Conservation (phyloP, 53 echinoderm and acorn worm species). For the Paracentrotus lividus region DNA sequence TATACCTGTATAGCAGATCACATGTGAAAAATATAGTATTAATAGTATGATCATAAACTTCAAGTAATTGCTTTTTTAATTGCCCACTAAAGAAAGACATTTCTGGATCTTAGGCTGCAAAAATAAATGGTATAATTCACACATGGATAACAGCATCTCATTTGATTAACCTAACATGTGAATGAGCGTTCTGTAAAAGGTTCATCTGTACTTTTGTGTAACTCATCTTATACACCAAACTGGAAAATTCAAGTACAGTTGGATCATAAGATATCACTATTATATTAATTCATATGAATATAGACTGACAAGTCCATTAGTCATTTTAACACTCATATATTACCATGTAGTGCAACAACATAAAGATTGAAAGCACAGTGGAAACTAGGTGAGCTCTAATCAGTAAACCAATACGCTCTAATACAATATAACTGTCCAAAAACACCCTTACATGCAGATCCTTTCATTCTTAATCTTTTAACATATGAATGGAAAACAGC, state of each 20-base stretch:
- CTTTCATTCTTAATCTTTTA: no score
- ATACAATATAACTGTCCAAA: no score
- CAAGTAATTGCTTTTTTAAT: background rate
- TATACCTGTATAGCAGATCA: no score
- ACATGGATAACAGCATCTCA: no score
- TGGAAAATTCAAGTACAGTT: background rate
- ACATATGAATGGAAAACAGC: no score
- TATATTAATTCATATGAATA: background rate
- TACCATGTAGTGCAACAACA: background rate
- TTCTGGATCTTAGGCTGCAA: no score
- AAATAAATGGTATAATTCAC: no score
- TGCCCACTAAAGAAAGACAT: slow-evolving; percentile 7
- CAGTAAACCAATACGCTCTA: slow-evolving; percentile 8
- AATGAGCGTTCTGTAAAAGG: no score
- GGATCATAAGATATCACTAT: background rate
- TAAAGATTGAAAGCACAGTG: background rate
- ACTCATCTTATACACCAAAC: slow-evolving; percentile 2
- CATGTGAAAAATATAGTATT: no score
- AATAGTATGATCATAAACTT: no score
- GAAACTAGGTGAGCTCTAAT: background rate
- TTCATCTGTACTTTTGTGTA: slow-evolving; percentile 13
- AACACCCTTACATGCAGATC: no score
- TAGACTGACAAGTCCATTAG: background rate
- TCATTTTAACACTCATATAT: slow-evolving; percentile 19
- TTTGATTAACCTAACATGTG: background rate